These are phyloP conservation scores for Anastrepha obliqua DNA, from an alignment of 1,140 invertebrate species.

Conservation along the genomic window DNA sequence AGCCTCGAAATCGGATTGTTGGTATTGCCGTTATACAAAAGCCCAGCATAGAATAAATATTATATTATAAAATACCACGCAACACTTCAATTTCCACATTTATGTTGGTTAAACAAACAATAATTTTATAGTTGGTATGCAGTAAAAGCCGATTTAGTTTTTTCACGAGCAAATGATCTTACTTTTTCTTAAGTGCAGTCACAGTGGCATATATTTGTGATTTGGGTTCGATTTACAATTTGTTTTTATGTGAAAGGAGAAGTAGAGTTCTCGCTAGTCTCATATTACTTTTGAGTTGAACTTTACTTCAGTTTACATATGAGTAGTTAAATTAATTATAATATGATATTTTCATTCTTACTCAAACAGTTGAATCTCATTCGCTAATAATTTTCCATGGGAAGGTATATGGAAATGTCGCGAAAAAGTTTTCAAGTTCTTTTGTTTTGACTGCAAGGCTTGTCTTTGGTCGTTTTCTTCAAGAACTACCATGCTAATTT, in stretches of 20 bases:
- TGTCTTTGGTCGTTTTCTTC: too few species aligned
- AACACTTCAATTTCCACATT: not conserved
- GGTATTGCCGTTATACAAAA: slow-evolving; percentile 23
- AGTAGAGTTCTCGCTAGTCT: too few species aligned
- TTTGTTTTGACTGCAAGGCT: too few species aligned
- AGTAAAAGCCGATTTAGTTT: slow-evolving; percentile 32
- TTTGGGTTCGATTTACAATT: not conserved
- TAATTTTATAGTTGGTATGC: not conserved
- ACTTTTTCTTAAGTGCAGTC: not conserved
- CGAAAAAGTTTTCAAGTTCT: too few species aligned
- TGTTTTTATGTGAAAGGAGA: not conserved
- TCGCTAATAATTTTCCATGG: too few species aligned
- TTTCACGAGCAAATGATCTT: not conserved
- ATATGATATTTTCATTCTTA: too few species aligned
- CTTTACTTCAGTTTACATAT: too few species aligned
- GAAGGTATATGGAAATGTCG: too few species aligned
- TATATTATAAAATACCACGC: not conserved
- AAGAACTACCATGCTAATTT: too few species aligned
- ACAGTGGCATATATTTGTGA: not conserved
- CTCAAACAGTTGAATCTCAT: too few species aligned
- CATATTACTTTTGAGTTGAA: too few species aligned
- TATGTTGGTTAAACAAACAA: slow-evolving; percentile 36
- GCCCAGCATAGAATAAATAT: not conserved
- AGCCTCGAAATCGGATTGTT: slow-evolving; percentile 48
- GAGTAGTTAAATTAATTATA: too few species aligned